Evolutionary conservation across 2,888 invertebrate genomes (phyloP), one percentile per base, ranked within the genome.

Genomic region (Andrena praecox): DNA sequence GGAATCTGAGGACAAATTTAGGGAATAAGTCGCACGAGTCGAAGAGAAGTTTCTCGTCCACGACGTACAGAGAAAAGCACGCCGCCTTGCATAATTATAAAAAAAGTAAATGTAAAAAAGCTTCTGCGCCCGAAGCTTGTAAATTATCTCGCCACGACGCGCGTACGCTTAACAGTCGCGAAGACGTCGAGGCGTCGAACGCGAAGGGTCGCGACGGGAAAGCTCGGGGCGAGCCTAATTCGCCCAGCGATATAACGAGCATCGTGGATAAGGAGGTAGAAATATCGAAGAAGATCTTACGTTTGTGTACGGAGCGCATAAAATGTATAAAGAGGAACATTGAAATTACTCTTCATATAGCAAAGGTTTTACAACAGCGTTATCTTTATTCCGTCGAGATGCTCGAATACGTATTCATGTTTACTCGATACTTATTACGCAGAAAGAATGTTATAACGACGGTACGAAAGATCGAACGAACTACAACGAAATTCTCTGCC

Each of bases 331-430:
- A 71, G 48, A 84, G 77, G 33, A 85, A 90, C 63, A 27, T 90
- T 7, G 79, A 87, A 42, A 67, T 90, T 62, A 89, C 80, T 27
- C 69, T 90, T 27, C 85, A 89, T 24, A 82, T 91, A 56, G 67
- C 83, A 24, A 87, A 90, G 88, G 89, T 90, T 63, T 16, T 20
- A 71, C n/a, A 54, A 52, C 64, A 60, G 6, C 63, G 7, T 60
- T 59, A 31, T 35, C 20, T 70, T 74, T 69, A 35, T 24, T 67
- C 29, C n/a, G 35, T 1, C 48, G 33, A 31, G 52, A 33, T 67
- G 60, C 35, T 62, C 56, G 0, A 24, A 50, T 42, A 20, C 29
- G n/a, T n/a, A 10, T 59, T 68, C 20, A 2, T 12, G 33, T 29
- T 56, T 42, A 27, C 6, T 20, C 27, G 33, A 33, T 35, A 50